Base-by-base conservation (phyloP, 2,113 vertebrate genomes). In the Colossoma macropomum region DNA sequence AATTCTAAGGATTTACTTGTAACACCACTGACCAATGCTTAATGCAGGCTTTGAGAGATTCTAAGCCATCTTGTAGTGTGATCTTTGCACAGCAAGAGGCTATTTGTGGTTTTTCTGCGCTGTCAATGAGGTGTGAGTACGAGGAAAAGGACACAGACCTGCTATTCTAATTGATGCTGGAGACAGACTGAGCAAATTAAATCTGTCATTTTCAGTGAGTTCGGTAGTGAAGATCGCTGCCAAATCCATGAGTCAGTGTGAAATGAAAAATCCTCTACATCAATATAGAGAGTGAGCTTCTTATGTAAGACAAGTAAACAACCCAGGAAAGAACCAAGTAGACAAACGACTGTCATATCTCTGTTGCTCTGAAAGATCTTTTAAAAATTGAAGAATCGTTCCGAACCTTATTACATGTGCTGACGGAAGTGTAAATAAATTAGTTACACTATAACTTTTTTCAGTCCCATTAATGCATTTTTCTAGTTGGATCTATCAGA, bases 211-310 rank as follows among this genome's bases (percentile, higher is more conserved):
- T 80, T 59, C 25, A 65, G 25, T 66, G 70, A 48, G 56, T 66
- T 86, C 34, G 10, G 41, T 78, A 32, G 68, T 74, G 81, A 79
- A 89, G 85, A 88, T 92, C 84, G 85, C 16, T 80, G 80, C 84
- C 56, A 71, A 88, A 82, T 16, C 16, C 80, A 60, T 92, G 89
- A 90, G 74, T 92, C 89, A 89, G 77, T 65, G 70, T 86, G 81
- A n/a, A 32, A 65, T 71, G 77, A 27, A 66, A 72, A 83, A 60
- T 65, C 63, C 87, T 72, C 65, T 77, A 84, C 62, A 54, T 89
- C 86, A 87, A 66, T 79, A 86, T 88, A 87, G 34, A 75, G 15
- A 50, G 23, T 23, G 1, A 5, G 34, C 45, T 70, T 52, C 28
- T 62, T 80, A 71, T 75, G 74, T 60, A 82, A 82, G 30, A 73